These are phyloP conservation scores for Deroplatys truncata DNA, from an alignment of 2,888 invertebrate genomes.

Conservation along the genomic window DNA sequence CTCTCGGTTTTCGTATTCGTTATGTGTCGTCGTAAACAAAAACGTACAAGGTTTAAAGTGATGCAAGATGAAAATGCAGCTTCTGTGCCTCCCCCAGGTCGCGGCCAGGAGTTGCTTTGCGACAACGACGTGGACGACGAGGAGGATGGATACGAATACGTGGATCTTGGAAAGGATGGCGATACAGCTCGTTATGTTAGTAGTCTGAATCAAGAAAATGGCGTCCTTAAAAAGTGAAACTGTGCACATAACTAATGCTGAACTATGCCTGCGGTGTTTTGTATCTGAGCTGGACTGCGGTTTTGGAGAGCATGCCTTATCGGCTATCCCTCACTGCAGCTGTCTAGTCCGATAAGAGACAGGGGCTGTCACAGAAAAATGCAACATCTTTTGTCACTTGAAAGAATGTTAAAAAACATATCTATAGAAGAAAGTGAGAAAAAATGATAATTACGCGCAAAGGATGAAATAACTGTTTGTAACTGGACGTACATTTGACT, in stretches of 20 bases:
- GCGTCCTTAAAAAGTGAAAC: background rate
- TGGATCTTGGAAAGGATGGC: background rate
- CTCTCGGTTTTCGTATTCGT: background rate
- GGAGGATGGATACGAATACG: background rate
- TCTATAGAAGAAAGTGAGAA: too few species aligned
- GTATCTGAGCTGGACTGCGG: too few species aligned
- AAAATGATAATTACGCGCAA: too few species aligned
- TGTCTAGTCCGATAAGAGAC: too few species aligned
- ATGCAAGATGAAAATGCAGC: background rate
- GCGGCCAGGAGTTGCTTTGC: background rate
- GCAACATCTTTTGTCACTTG: too few species aligned
- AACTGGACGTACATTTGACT: too few species aligned
- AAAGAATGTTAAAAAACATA: too few species aligned
- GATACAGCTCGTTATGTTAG: background rate
- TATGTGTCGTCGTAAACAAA: background rate
- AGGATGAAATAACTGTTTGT: too few species aligned
- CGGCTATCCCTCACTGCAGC: too few species aligned
- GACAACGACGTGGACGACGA: background rate
- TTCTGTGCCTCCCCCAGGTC: background rate
- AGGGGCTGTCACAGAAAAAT: too few species aligned
- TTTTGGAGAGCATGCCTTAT: too few species aligned
- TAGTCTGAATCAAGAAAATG: background rate
- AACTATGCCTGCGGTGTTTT: too few species aligned
- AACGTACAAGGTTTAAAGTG: background rate
- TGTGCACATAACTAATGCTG: background rate